A percentile compares a stretch with the other conserved stretches of the same genome.
Conservation (phyloP, 2,888 invertebrate species). For the Julus scandinavius region DNA sequence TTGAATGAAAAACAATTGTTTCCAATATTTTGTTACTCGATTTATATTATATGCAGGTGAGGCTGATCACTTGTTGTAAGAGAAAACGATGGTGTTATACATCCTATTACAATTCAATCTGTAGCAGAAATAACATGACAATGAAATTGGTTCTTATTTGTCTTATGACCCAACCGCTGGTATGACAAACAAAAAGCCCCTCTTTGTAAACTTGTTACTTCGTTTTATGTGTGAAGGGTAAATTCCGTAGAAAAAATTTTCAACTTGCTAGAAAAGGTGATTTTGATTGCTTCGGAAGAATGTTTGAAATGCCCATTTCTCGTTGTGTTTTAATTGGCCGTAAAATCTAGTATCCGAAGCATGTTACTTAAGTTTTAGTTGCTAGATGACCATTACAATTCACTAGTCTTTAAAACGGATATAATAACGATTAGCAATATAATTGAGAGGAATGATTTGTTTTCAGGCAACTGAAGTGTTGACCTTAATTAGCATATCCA, state of each 20-base stretch:
- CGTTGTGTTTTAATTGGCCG: background rate
- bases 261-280: background rate
- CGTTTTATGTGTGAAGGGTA: background rate
- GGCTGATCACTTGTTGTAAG: too few relatives aligned
- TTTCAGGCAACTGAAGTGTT: background rate
- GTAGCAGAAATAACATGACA: background rate
- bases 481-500: conserved; percentile 43
- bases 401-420: background rate
- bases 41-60: too few relatives aligned
- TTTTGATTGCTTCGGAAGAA: background rate
- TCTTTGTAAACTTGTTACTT: background rate
- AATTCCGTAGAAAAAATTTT: background rate
- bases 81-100: too few relatives aligned
- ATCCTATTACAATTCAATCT: too few relatives aligned
- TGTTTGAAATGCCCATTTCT: conserved; percentile 8
- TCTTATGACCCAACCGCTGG: background rate
- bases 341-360: background rate
- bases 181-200: too few relatives aligned
- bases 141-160: background rate
- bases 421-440: conserved; percentile 3
- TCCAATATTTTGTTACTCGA: too few relatives aligned
- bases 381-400: background rate
- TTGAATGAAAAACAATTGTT: too few relatives aligned
- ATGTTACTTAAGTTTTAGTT: background rate
- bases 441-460: background rate